These are phyloP conservation scores for Halyomorpha halys DNA, from an alignment of 1,140 invertebrate species.

Conservation along the genomic window DNA sequence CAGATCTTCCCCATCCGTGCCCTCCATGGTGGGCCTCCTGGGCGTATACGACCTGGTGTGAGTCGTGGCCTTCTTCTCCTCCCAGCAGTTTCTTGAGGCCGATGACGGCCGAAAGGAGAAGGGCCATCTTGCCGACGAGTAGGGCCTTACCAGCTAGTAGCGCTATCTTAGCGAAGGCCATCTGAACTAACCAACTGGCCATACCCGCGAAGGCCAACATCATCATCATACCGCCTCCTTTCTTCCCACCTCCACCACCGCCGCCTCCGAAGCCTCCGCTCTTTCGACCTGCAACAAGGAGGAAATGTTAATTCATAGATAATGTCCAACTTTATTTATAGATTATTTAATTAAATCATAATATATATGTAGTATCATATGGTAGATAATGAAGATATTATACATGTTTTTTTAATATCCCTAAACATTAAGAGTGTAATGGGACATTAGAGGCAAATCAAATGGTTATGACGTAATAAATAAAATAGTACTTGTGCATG, in stretches of 20 bases:
- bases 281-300: background rate
- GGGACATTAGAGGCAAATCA: too few relatives aligned
- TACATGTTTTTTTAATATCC: too few relatives aligned
- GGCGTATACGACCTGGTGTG: slow-evolving; percentile 21
- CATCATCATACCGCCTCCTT: slow-evolving; percentile 24
- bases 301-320: background rate
- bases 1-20: background rate
- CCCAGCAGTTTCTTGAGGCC: slow-evolving; percentile 25
- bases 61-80: slow-evolving; percentile 14
- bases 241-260: slow-evolving; percentile 20
- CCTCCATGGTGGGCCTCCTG: slow-evolving; percentile 15
- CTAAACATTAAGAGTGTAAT: too few relatives aligned
- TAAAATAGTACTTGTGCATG: too few relatives aligned
- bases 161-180: slow-evolving; percentile 55
- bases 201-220: slow-evolving; percentile 25
- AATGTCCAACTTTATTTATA: too few relatives aligned
- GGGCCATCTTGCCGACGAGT: slow-evolving; percentile 53
- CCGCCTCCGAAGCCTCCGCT: background rate
- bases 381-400: too few relatives aligned
- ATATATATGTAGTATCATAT: too few relatives aligned
- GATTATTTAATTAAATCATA: too few relatives aligned
- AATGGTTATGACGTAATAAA: too few relatives aligned
- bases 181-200: slow-evolving; percentile 46
- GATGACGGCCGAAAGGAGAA: slow-evolving; percentile 49
- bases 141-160: slow-evolving; percentile 54